A percentile compares a stretch with the other conserved stretches of the same genome.
Evolutionary conservation across 2,888 invertebrate genomes (phyloP).

Genomic region (Callyntrura sp.): DNA sequence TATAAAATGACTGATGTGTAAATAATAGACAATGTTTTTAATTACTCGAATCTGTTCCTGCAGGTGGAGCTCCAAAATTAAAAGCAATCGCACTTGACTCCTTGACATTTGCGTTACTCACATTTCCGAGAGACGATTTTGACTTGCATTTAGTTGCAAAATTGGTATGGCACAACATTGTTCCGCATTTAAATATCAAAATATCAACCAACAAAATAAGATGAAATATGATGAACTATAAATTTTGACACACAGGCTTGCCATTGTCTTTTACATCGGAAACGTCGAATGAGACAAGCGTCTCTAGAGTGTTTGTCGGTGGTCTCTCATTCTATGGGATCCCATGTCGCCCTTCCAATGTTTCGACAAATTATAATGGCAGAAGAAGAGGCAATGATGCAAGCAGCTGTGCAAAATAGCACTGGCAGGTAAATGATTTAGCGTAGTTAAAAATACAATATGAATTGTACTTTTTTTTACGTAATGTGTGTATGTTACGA

Average conservation of each 20-base stretch:
- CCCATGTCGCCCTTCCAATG: conserved; percentile 88
- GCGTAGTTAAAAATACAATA: background rate
- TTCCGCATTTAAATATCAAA: too few relatives aligned
- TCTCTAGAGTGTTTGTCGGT: conserved; percentile 92
- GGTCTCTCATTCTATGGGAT: conserved; percentile 89
- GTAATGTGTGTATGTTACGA: background rate
- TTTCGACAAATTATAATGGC: conserved; percentile 83
- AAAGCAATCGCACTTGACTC: conserved; percentile 88
- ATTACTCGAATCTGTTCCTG: too few relatives aligned
- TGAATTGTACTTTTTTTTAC: background rate
- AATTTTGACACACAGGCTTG: conserved; percentile 85
- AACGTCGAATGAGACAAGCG: conserved; percentile 91
- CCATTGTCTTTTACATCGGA: conserved; percentile 88
- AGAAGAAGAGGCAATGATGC: conserved; percentile 52
- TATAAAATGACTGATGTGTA: too few relatives aligned
- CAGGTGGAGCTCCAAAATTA: conserved; percentile 79
- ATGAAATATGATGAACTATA: background rate
- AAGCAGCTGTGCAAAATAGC: conserved; percentile 38
- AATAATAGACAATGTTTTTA: too few relatives aligned
- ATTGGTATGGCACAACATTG: conserved; percentile 81
- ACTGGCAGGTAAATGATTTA: conserved; percentile 49
- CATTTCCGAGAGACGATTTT: conserved; percentile 92
- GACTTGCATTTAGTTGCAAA: conserved; percentile 86
- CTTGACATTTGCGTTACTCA: conserved; percentile 91
- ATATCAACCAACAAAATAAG: too few relatives aligned